Percentiles rank a stretch among this genome's conserved stretches.
Evolutionary conservation across 1,140 invertebrate genomes (phyloP).

Genomic region (Nomia melanderi): DNA sequence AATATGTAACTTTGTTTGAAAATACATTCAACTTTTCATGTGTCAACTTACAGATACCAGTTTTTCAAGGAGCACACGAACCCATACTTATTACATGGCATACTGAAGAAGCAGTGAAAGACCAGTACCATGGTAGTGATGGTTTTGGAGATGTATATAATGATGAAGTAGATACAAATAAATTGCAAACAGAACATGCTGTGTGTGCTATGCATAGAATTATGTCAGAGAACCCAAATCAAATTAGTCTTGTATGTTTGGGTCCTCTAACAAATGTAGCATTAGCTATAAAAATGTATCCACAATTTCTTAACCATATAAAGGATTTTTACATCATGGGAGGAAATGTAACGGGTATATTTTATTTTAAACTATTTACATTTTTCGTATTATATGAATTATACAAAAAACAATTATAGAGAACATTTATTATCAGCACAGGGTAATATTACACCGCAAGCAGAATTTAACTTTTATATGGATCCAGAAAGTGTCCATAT

Average conservation of each 20-base stretch:
- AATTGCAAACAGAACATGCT: constrained; percentile 77
- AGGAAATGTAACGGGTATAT: constrained; percentile 86
- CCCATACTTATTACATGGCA: constrained; percentile 77
- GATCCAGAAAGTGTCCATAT: constrained; percentile 91
- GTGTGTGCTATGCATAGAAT: constrained; percentile 80
- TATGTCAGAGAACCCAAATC: constrained; percentile 78
- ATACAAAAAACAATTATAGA: neutral
- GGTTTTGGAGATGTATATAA: constrained; percentile 84
- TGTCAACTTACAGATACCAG: constrained; percentile 82
- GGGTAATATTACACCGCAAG: constrained; percentile 76
- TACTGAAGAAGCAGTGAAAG: constrained; percentile 52
- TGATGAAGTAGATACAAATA: constrained; percentile 70
- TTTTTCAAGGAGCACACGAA: constrained; percentile 83
- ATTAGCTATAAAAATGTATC: constrained; percentile 85
- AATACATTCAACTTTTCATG: neutral
- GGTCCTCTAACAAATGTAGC: constrained; percentile 91
- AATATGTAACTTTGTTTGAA: neutral
- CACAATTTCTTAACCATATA: constrained; percentile 83
- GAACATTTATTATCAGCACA: constrained; percentile 9
- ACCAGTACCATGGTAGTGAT: constrained; percentile 83
- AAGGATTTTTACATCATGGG: constrained; percentile 89
- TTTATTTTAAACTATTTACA: too few species aligned
- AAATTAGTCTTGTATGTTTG: constrained; percentile 83
- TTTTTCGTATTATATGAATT: constrained; percentile 6
- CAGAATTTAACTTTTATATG: constrained; percentile 90